Evolutionary conservation across 2,888 invertebrate species (phyloP), one percentile per base, ranked within the genome.

Genomic region (Glaucopsyche alexis): DNA sequence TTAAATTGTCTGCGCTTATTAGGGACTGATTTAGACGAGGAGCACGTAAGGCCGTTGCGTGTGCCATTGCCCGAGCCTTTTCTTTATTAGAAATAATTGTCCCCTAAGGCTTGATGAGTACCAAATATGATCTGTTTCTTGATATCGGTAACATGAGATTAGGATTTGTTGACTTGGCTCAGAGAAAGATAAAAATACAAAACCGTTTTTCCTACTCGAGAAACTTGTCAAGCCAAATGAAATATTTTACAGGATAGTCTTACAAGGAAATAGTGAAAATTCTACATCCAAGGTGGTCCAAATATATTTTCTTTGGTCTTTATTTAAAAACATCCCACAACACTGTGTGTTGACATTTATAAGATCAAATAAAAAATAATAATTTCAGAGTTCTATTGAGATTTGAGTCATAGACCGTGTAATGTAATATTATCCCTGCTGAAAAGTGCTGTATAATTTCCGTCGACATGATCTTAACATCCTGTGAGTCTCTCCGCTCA

Each of bases 401-500:
- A 40, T 40, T 40, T 40, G 42, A 60, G 60, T 29, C 60, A 60
- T 60, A 13, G 60, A 29, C 13, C 60, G 8, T 29, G 60, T 60
- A 60, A 60, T 38, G 14, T 60, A 42, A 42, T 42, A 42, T 8
- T 60, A 60, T 38, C 60, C 29, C 60, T 13, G 29, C 60, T 60
- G 60, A 60, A 60, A 60, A 60, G 60, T 29, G 60, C 60, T 38
- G 60, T 60, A 60, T 38, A 38, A 60, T 60, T 60, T 60, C 60
- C 29, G 60, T 38, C 14, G 60, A 60, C 29, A 60, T 60, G 60
- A 38, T 60, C 60, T 60, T 60, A 29, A 38, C 60, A 60, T 60
- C 60, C 60, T 60, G 60, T 60, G 29, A 60, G 29, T 60, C 60
- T 60, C 6, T 47, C 47, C 47, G 47, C 47, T 47, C 47, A 47